A percentile compares a stretch with the other conserved stretches of the same genome.
These are phyloP conservation scores for Catostylus mosaicus DNA, from an alignment of 30 jellyfish, hydroid and myxozoan genomes.

Conservation along the genomic window DNA sequence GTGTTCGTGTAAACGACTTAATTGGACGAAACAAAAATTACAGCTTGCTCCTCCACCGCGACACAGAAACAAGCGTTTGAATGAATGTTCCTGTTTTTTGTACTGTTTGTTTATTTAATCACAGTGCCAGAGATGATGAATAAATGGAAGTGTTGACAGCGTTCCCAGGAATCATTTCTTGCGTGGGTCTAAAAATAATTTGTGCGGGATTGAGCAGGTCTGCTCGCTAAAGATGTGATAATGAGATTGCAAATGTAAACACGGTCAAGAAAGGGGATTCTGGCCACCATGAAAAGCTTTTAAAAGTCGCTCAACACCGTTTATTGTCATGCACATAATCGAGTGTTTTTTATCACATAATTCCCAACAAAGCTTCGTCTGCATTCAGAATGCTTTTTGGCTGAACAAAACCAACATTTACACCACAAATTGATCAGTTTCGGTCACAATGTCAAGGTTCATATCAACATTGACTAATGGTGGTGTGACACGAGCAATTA, in stretches of 20 bases:
- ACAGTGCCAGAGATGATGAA: too few species aligned
- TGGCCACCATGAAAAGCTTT: constrained; percentile 4
- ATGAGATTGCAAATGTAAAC: constrained; percentile 13
- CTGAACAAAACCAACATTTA: constrained; percentile 7
- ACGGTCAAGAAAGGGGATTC: too few species aligned
- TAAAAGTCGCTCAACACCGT: neutral
- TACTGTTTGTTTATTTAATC: too few species aligned
- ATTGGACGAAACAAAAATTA: too few species aligned
- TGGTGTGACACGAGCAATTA: too few species aligned
- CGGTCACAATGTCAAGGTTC: too few species aligned
- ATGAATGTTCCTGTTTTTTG: too few species aligned
- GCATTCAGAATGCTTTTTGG: constrained; percentile 15
- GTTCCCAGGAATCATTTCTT: neutral
- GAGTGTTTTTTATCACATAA: neutral
- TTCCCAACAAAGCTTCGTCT: neutral
- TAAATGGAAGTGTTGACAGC: neutral
- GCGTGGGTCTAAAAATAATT: neutral
- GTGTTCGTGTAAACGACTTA: too few species aligned
- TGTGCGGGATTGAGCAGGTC: neutral
- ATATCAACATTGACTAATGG: too few species aligned
- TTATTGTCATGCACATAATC: neutral
- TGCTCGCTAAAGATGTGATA: neutral
- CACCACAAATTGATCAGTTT: constrained; percentile 6
- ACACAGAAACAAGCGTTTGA: too few species aligned
- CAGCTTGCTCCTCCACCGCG: too few species aligned